Evolutionary conservation across 1,140 invertebrate genomes (phyloP).

Genomic region (Asobara japonica): DNA sequence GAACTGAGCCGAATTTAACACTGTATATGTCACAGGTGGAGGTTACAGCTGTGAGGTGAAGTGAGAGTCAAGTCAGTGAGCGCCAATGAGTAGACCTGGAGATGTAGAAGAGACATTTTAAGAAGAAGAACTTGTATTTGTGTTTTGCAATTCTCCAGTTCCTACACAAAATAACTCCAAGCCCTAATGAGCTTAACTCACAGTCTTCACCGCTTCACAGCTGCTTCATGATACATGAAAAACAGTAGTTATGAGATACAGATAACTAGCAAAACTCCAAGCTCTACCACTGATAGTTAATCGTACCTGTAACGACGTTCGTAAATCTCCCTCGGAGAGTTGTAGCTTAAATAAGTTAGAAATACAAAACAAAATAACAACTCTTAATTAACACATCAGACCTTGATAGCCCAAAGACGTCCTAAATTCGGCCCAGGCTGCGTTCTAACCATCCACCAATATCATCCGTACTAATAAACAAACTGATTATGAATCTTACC

Average conservation of each 20-base stretch:
- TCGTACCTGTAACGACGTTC: not conserved
- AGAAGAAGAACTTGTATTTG: too few relatives aligned
- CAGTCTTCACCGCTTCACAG: too few relatives aligned
- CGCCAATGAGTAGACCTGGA: too few relatives aligned
- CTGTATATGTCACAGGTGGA: too few relatives aligned
- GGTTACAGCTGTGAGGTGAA: not conserved
- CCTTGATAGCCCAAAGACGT: not conserved
- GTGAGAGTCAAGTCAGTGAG: not conserved
- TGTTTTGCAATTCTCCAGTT: too few relatives aligned
- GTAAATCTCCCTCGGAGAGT: not conserved
- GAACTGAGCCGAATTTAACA: slow-evolving; percentile 35
- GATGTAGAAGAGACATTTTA: too few relatives aligned
- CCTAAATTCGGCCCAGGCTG: slow-evolving; percentile 41
- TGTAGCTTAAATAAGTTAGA: not conserved
- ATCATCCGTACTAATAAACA: slow-evolving; percentile 2
- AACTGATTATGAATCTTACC: slow-evolving; percentile 57
- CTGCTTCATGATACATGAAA: not conserved
- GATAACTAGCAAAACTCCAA: slow-evolving; percentile 12
- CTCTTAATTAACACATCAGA: not conserved
- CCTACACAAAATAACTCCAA: too few relatives aligned
- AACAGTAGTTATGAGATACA: not conserved
- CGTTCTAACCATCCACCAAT: not conserved
- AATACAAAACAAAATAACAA: not conserved
- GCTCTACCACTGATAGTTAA: slow-evolving; percentile 5
- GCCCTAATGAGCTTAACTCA: too few relatives aligned